A percentile compares a stretch with the other conserved stretches of the same genome.
phyloP scores from a whole-genome alignment of 1,140 invertebrate genomes.

The Andrena cerasifolii region DNA sequence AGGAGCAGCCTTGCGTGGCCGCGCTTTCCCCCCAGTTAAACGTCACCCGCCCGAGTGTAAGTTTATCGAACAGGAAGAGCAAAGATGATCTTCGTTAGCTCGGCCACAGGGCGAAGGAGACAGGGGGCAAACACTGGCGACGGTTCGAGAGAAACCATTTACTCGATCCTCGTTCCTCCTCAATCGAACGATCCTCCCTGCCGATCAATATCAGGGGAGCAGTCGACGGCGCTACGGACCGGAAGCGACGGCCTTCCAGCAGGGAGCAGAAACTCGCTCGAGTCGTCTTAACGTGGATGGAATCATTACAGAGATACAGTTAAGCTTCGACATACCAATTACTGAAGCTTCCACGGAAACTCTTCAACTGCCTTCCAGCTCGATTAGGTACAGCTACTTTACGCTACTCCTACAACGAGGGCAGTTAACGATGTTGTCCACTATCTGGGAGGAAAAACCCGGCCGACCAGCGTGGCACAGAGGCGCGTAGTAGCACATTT shows the following conservation, averaged over 20 bases:
- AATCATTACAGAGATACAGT: background rate
- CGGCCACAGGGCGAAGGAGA: background rate
- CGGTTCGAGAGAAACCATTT: background rate
- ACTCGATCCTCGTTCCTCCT: background rate
- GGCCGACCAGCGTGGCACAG: no score
- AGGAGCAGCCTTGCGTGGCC: constrained; percentile 14
- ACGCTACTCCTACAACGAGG: background rate
- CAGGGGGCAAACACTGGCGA: background rate
- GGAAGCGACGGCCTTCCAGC: background rate
- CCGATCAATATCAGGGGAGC: no score
- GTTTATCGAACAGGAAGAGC: background rate
- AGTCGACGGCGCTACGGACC: no score
- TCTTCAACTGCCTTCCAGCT: background rate
- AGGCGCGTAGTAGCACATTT: no score
- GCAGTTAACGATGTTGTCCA: background rate
- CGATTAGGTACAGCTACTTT: background rate
- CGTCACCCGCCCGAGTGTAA: background rate
- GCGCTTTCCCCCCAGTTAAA: background rate
- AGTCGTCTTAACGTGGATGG: background rate
- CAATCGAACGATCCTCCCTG: no score
- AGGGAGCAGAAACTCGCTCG: background rate
- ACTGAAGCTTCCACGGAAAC: background rate
- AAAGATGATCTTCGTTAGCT: background rate
- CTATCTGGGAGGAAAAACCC: no score
- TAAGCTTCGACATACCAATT: background rate